Evolutionary conservation across 2,888 invertebrate genomes (phyloP).

Genomic region (Nephrotoma guestfalica): DNA sequence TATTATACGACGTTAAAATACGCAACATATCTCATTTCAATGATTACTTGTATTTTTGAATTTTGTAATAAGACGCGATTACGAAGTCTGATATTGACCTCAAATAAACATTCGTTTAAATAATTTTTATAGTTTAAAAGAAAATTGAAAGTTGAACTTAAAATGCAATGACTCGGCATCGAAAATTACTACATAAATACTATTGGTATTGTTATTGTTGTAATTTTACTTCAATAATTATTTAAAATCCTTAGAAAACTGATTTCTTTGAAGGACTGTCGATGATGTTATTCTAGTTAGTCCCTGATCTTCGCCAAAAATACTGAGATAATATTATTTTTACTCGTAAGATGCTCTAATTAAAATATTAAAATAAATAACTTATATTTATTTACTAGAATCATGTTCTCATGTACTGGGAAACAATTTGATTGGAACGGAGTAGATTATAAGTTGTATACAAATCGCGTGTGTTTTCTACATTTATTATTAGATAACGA

Average conservation of each 20-base stretch:
- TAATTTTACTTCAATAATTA: not conserved
- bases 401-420: not conserved
- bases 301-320: not conserved
- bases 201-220: not conserved
- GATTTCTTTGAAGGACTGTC: not conserved
- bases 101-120: not conserved
- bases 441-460: not conserved
- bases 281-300: not conserved
- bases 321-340: not conserved
- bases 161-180: not conserved
- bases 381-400: not conserved
- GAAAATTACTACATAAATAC: not conserved
- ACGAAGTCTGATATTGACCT: not conserved
- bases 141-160: not conserved
- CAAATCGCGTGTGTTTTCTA: not conserved
- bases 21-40: not conserved
- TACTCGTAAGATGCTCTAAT: not conserved
- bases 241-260: not conserved
- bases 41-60: not conserved
- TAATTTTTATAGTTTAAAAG: not conserved
- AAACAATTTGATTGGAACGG: not conserved
- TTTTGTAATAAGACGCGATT: not conserved
- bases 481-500: not conserved
- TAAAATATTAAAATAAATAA: not conserved
- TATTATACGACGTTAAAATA: not conserved